These are phyloP conservation scores for Mormyrus lacerda DNA, from an alignment of 2,113 vertebrate genomes.

Conservation along the genomic window DNA sequence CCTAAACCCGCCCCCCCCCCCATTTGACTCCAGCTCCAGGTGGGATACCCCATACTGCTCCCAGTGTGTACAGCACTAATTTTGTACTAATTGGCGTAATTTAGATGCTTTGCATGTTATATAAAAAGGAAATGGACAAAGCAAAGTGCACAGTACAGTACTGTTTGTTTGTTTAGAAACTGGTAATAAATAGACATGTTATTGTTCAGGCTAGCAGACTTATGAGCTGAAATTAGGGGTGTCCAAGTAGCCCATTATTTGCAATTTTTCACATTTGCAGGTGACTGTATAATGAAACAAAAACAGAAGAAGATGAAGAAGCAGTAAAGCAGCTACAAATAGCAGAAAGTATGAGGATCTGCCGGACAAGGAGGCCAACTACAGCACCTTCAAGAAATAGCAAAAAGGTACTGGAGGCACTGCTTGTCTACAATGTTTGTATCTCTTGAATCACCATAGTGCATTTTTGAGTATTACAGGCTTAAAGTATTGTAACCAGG, in stretches of 20 bases:
- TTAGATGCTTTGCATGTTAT: not conserved
- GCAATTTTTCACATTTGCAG: not conserved
- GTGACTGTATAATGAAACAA: not conserved
- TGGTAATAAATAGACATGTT: not conserved
- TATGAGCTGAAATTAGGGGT: not conserved
- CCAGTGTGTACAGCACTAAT: not conserved
- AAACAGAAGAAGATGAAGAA: not conserved
- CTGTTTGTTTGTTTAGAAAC: not conserved
- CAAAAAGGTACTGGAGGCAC: not conserved
- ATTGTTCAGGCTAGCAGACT: not conserved
- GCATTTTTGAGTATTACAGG: not conserved
- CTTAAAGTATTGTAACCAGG: not conserved
- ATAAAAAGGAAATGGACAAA: not conserved
- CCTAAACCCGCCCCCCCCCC: not conserved
- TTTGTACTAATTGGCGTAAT: not conserved
- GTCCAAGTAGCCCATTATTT: not conserved
- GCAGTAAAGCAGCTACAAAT: not conserved
- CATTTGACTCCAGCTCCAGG: not conserved
- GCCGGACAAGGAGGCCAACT: not conserved
- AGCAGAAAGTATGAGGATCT: not conserved
- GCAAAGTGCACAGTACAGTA: not conserved
- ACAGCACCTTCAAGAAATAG: not conserved
- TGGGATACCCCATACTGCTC: not conserved
- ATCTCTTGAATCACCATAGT: not conserved
- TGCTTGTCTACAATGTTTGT: not conserved